phyloP scores from a whole-genome alignment of 2,797 vertebrate genomes.

The Diglossa cyanea region DNA sequence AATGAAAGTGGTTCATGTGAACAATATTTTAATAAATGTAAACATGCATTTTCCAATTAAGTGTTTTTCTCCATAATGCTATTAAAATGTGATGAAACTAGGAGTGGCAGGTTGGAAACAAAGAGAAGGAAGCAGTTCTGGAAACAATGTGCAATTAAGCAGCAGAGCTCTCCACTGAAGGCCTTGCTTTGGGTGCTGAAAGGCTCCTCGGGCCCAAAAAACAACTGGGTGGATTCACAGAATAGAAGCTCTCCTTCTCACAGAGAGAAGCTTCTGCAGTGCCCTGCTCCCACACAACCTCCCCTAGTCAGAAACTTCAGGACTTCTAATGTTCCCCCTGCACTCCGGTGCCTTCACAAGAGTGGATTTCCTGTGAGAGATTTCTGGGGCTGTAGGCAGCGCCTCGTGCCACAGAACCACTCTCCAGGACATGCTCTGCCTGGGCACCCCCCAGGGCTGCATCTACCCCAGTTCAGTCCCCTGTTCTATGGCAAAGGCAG shows the following conservation, averaged over 20 bases:
- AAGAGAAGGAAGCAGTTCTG: not conserved
- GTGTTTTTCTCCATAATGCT: not conserved
- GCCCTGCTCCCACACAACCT: not conserved
- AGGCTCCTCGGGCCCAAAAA: not conserved
- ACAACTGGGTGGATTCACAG: not conserved
- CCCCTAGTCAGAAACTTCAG: not conserved
- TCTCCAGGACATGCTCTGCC: accelerated
- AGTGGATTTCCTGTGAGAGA: not conserved
- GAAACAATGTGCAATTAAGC: not conserved
- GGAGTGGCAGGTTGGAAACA: not conserved
- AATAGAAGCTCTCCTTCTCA: not conserved
- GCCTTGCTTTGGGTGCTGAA: not conserved
- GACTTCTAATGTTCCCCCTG: not conserved
- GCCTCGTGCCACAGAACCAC: accelerated
- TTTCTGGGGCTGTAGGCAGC: not conserved
- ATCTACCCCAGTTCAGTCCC: not conserved
- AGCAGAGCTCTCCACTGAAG: not conserved
- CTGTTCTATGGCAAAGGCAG: accelerated
- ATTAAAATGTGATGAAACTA: not conserved
- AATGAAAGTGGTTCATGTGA: not conserved
- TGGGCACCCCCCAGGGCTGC: not conserved
- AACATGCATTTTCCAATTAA: not conserved
- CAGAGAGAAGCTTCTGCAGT: not conserved
- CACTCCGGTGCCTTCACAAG: not conserved
- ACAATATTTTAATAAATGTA: not conserved